Base-by-base conservation (phyloP, 2,888 invertebrate genomes). In the Himalopsyche kuldschensis region DNA sequence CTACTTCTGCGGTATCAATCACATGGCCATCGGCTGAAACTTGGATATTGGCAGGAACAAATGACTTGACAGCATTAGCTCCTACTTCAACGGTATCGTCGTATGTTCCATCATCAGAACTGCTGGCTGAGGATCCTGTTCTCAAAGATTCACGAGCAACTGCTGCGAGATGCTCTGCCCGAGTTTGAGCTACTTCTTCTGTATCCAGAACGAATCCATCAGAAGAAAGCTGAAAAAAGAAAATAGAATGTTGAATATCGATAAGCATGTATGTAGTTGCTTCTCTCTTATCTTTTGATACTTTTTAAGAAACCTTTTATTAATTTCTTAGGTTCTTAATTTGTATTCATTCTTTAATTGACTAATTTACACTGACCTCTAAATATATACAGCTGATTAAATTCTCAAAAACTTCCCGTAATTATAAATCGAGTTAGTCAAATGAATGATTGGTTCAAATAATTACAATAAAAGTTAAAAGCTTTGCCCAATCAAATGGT, bases 1-100 rank as follows among this genome's bases (percentile, higher is more conserved):
- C 93, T 47, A 94, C 94, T 89, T 94, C 94, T 84, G 93, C 93
- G 75, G 93, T 93, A 89, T 93, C 94, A 87, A 93, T 90, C 88
- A 94, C 93, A 88, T 93, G 82, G 24, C 84, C 84, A 63, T 84
- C 82, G 17, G 84, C 75, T 30, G 81, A 78, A 4, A 85, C 48
- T 75, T 84, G 84, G 75, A 85, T 84, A 78, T 85, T 82, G 41
- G 85, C 85, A 27, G 69, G 80, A 41, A 80, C 82, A 6, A 81
- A 41, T 32, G 35, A 32, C n/a, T 32, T 81, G 24, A 78, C 75
- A 17, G 69, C 48, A n/a, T 79, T 79, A 17, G 84, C 30, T 20
- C 31, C 46, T n/a, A 84, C 82, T 63, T 84, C 82, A 32, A 82
- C 79, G 5, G 82, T 82, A n/a, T 84, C 82, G 11, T 41, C 81